Percentiles rank a stretch among this genome's conserved stretches.
Conservation (phyloP, 2,113 vertebrate genomes). For the Toxotes chatareus region DNA sequence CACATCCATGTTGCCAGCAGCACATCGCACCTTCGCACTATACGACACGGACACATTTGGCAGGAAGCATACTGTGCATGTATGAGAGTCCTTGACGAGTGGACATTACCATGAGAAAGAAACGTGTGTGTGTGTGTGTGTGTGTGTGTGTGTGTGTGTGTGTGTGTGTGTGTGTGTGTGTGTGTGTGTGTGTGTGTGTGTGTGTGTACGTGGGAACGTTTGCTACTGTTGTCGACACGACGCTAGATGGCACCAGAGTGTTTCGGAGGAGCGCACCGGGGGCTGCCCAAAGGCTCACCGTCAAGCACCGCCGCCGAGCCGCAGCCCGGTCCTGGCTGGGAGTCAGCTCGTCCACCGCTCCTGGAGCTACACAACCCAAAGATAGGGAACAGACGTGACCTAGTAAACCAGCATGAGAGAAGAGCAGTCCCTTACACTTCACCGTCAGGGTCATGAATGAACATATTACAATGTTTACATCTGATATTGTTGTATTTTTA, state of each 20-base stretch:
- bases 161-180: background rate
- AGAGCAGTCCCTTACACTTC: background rate
- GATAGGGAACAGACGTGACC: background rate
- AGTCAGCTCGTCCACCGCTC: background rate
- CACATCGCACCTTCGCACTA: background rate
- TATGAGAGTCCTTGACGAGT: background rate
- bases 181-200: background rate
- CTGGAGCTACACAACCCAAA: background rate
- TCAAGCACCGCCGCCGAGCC: background rate
- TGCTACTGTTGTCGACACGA: constrained; percentile 18
- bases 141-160: background rate
- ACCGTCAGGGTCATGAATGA: background rate
- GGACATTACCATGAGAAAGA: background rate
- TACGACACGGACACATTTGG: constrained; percentile 4
- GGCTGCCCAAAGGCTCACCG: background rate
- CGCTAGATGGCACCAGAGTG: constrained; percentile 80
- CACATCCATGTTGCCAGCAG: background rate
- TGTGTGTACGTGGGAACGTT: background rate
- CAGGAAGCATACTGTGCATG: background rate
- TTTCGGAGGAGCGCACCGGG: constrained; percentile 13
- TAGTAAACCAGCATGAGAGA: background rate
- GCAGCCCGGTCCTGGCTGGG: background rate
- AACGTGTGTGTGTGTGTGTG: background rate
- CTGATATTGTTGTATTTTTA: background rate
- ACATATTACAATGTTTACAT: background rate